Evolutionary conservation across 1,140 invertebrate species (phyloP).

Genomic region (Temnothorax longispinosus): DNA sequence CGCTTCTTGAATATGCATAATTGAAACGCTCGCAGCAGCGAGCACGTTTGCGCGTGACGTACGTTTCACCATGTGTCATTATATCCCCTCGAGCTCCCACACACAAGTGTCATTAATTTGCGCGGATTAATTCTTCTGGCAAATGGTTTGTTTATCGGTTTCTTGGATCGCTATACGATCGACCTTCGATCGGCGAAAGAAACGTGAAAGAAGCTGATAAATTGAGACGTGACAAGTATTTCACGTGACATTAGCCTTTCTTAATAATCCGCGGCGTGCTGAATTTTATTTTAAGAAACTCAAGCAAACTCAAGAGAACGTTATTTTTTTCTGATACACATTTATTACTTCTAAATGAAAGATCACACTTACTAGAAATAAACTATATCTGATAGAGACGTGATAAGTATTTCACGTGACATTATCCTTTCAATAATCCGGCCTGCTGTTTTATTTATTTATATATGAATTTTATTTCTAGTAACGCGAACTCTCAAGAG

Average conservation of each 20-base stretch:
- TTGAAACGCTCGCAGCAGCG: conserved; percentile 6
- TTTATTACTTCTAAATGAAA: not conserved
- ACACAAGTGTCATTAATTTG: conserved; percentile 46
- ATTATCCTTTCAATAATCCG: not conserved
- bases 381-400: not conserved
- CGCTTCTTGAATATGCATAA: conserved; percentile 55
- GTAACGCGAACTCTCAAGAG: not conserved
- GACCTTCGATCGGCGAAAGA: not conserved
- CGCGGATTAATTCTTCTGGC: conserved; percentile 28
- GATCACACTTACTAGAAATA: not conserved
- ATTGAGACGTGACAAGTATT: not conserved
- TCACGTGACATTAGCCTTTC: not conserved
- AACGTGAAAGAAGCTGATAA: not conserved
- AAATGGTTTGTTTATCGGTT: not conserved
- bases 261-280: not conserved
- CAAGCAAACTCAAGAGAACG: not conserved
- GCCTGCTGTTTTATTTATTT: not conserved
- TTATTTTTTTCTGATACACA: not conserved
- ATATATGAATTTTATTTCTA: no score
- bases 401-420: not conserved
- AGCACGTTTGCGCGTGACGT: conserved; percentile 12
- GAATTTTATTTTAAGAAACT: not conserved
- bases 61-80: not conserved
- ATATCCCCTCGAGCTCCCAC: conserved; percentile 7
- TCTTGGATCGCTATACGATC: not conserved